Percentiles rank a stretch among this genome's conserved stretches.
Conservation (phyloP, 2,113 vertebrate species). For the Ivindomyrus marchei region DNA sequence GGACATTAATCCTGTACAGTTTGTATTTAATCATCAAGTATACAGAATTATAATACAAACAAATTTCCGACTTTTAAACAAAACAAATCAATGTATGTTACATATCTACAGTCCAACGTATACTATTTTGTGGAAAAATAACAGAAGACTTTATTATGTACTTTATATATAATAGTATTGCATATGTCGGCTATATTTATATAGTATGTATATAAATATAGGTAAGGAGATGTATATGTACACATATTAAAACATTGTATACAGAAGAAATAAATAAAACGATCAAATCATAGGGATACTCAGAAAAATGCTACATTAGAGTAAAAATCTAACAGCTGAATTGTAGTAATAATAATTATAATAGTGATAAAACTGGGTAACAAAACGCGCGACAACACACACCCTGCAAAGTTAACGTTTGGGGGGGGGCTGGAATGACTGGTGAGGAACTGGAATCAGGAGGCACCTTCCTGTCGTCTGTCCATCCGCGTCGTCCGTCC, state of each 20-base stretch:
- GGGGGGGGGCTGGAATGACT: conserved; percentile 82
- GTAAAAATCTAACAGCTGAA: conserved; percentile 49
- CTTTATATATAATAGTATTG: conserved; percentile 54
- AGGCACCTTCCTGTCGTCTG: conserved; percentile 49
- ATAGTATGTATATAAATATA: conserved; percentile 68
- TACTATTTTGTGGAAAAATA: conserved; percentile 52
- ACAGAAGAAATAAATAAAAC: conserved; percentile 71
- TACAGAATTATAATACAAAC: conserved; percentile 63
- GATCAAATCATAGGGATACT: conserved; percentile 60
- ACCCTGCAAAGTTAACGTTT: conserved; percentile 64
- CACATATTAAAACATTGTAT: conserved; percentile 67
- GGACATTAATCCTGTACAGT: conserved; percentile 65
- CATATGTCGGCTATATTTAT: conserved; percentile 67
- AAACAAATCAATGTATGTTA: conserved; percentile 56
- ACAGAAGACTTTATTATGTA: conserved; percentile 53
- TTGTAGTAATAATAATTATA: conserved; percentile 47
- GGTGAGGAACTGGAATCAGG: conserved; percentile 58
- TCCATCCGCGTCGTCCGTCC: conserved; percentile 42
- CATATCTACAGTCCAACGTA: conserved; percentile 66
- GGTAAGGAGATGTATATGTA: conserved; percentile 65
- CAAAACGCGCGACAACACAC: conserved; percentile 75
- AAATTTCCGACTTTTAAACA: conserved; percentile 49
- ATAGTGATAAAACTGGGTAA: conserved; percentile 52
- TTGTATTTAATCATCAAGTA: conserved; percentile 67
- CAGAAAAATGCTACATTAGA: conserved; percentile 64